Conservation (phyloP, 2,113 vertebrate species). For the Cromileptes altivelis region DNA sequence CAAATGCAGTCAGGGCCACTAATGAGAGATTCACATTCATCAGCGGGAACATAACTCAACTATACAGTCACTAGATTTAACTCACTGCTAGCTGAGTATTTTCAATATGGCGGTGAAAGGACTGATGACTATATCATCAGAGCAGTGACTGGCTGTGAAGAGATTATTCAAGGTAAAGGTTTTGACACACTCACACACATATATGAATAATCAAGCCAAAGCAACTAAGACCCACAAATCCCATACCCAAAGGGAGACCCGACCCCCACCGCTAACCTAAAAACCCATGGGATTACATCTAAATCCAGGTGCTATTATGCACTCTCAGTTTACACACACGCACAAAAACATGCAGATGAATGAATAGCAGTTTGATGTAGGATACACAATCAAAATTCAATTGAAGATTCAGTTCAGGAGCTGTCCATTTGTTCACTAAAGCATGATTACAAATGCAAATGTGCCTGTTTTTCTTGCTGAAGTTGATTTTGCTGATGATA, state of each 20-base stretch:
- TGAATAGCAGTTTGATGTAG: too few relatives aligned
- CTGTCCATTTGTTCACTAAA: neutral
- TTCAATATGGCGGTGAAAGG: neutral
- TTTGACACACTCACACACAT: constrained; percentile 1
- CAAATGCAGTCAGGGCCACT: neutral
- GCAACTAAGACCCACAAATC: constrained; percentile 57
- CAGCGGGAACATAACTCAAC: neutral
- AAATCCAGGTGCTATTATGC: constrained; percentile 66
- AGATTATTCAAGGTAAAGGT: constrained; percentile 18
- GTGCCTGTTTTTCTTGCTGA: neutral
- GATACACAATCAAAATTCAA: neutral
- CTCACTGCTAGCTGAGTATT: constrained; percentile 6
- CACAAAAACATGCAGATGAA: neutral
- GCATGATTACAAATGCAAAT: neutral
- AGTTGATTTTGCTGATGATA: neutral
- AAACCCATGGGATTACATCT: constrained; percentile 68
- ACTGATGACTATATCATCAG: neutral
- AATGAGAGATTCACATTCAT: neutral
- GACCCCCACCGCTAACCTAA: constrained; percentile 50
- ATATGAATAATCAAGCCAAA: constrained; percentile 27
- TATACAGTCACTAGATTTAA: neutral
- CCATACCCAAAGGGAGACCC: constrained; percentile 45
- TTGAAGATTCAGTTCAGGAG: neutral
- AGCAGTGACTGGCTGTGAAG: neutral
- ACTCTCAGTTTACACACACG: constrained; percentile 42